Base-by-base conservation (phyloP, 2,888 invertebrate genomes). In the Teleiodes luculella region DNA sequence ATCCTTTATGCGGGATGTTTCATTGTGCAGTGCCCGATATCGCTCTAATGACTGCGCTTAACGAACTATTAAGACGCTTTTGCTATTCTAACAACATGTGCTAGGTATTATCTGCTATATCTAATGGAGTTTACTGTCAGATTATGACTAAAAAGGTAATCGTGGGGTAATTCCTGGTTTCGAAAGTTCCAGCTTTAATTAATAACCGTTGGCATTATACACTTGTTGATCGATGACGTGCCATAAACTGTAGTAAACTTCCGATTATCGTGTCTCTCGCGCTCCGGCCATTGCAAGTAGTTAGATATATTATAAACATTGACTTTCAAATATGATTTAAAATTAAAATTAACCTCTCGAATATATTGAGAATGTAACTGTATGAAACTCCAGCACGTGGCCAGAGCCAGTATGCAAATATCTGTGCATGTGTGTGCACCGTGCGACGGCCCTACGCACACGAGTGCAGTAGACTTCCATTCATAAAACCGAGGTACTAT, bases 401-500 rank as follows among this genome's bases (percentile, higher is more conserved):
- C 83, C 70, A 69, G 73, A 70, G 76, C 84, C 66, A 67, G 88
- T 88, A 88, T 88, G 87, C 87, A 87, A 87, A 88, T 88, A 61
- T 60, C 54, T 35, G 28, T 57, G 54, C 57, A 63, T 61, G 65
- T 73, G 74, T 74, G 73, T 80, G 76, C 72, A 73, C 72, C 16
- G 31, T 64, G 66, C 65, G 68, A 69, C 72, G 63, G 68, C 66
- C 62, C 62, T 61, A 60, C 65, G 73, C 64, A 58, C 74, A 80
- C 85, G 57, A 58, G 58, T 64, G 70, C 74, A 76, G 54, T 62
- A 60, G 67, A 63, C 73, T 76, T 84, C 86, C 88, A 89, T 89
- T 89, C 88, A 89, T 89, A 88, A 89, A 86, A 84, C 73, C 83
- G 76, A 79, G 78, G 78, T 76, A 85, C 85, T 84, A 87, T 83